Base-by-base conservation (phyloP, 2,797 vertebrate species). In the Anguilla marmorata region DNA sequence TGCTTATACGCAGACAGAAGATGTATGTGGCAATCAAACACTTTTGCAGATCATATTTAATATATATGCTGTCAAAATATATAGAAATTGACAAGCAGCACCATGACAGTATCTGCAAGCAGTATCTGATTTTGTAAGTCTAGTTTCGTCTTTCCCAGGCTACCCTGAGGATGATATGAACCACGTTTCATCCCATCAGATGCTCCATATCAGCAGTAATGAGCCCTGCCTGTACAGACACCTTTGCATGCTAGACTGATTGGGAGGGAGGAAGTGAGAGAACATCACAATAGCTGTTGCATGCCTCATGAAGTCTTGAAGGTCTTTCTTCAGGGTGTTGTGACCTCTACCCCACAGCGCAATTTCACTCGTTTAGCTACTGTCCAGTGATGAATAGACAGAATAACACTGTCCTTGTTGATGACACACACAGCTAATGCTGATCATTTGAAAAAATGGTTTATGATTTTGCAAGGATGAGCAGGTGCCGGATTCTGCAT, bases 391-490 rank as follows among this genome's bases (percentile, higher is more conserved):
- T 85, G 85, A 90, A 69, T 85, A 48, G 76, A 30, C 16, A 87
- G 12, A 88, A 89, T 87, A 89, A 86, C 76, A 72, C 85, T 19
- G 85, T 86, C 80, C 85, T 50, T 83, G 11, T 58, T 89, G 84
- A 89, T 89, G 87, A 88, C 50, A 56, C 86, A 89, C n/a, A 52
- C 84, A 58, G 85, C 37, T 89, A 86, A 88, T 87, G 88, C 37
- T 85, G 82, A 11, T 72, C 76, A 58, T 84, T 87, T 86, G 48
- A 33, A 84, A 86, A 80, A 86, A 89, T 86, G 50, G 89, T 80
- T 86, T 86, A 37, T 69, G 48, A 60, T 87, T 80, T 87, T 85
- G 58, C 63, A 83, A 63, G 58, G 74, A 83, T 41, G 48, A 86
- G 56, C 83, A 16, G 56, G 50, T 48, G 50, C 52, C 37, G 12